Evolutionary conservation across 2,113 vertebrate species (phyloP), one percentile per base, ranked within the genome.

Genomic region (Callocephalon fimbriatum): DNA sequence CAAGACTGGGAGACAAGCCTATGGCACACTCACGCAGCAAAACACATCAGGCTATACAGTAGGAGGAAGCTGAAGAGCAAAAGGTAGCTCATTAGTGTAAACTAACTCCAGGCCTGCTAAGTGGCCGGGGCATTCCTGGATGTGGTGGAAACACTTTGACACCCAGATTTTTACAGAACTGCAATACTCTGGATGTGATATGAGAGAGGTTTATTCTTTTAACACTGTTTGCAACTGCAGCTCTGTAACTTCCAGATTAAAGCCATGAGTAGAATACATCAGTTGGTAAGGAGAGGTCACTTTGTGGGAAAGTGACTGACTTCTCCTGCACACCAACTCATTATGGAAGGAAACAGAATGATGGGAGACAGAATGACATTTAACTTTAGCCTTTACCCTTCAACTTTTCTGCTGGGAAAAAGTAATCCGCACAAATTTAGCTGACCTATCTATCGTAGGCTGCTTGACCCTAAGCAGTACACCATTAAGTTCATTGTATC

Each of bases 11-110:
- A 97, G 86, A 98, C 96, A 98, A 98, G 98, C 97, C 98, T 98
- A 98, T 40, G 98, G 98, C 86, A 98, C 98, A 98, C 97, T 97
- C 98, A 99, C 97, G 98, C 86, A 98, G 98, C 98, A 98, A 98
- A 98, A 98, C 98, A 98, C 98, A 98, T 98, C 98, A 98, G 98
- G 98, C 97, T 98, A 98, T 95, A 98, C 56, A 98, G 98, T 98
- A 97, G 98, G 96, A 98, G 98, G 97, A 97, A 98, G 98, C 98
- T 98, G 98, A 98, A 98, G 98, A 98, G 98, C 98, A 98, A 98
- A 98, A 98, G 97, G 98, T 95, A 98, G 98, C 98, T 98, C 98
- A 98, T 98, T 98, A 98, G 98, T 98, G 97, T 82, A 95, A 98
- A 98, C 98, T 98, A 96, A 94, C 86, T 96, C 97, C 97, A 95